A percentile compares a stretch with the other conserved stretches of the same genome.
These are phyloP conservation scores for Chesias legatella DNA, from an alignment of 2,888 invertebrate genomes.

Conservation along the genomic window DNA sequence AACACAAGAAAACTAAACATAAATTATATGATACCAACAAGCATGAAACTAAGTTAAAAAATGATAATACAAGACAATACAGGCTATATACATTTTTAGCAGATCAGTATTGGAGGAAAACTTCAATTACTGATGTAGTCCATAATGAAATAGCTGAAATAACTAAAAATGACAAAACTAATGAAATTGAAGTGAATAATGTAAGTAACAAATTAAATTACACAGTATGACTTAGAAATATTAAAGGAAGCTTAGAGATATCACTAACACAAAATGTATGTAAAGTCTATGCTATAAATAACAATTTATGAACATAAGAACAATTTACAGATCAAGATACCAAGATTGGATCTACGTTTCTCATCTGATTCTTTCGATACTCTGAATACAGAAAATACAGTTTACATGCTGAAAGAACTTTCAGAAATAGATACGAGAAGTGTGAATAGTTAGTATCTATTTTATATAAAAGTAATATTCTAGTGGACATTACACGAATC, in stretches of 20 bases:
- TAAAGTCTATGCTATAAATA: too few relatives aligned
- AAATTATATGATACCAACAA: neutral
- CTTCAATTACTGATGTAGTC: neutral
- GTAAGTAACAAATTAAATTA: conserved; percentile 9
- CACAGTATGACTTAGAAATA: too few relatives aligned
- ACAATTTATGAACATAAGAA: neutral
- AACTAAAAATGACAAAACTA: neutral
- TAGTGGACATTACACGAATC: too few relatives aligned
- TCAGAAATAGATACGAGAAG: neutral
- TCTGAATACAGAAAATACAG: neutral
- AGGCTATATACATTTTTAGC: conserved; percentile 22
- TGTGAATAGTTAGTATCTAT: conserved; percentile 1
- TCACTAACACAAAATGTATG: too few relatives aligned
- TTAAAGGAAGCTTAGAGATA: too few relatives aligned
- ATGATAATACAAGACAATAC: conserved; percentile 5
- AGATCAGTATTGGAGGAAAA: conserved; percentile 28
- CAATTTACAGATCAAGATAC: conserved; percentile 22
- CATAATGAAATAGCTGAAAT: conserved; percentile 1
- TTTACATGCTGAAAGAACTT: neutral
- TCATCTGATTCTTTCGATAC: conserved; percentile 9
- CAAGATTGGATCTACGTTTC: conserved; percentile 18
- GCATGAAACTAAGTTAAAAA: neutral
- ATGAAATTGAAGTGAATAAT: conserved; percentile 15
- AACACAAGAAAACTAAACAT: conserved; percentile 10
- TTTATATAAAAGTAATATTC: neutral